Base-by-base conservation (phyloP, 2,797 vertebrate species). In the Limnodromus scolopaceus region DNA sequence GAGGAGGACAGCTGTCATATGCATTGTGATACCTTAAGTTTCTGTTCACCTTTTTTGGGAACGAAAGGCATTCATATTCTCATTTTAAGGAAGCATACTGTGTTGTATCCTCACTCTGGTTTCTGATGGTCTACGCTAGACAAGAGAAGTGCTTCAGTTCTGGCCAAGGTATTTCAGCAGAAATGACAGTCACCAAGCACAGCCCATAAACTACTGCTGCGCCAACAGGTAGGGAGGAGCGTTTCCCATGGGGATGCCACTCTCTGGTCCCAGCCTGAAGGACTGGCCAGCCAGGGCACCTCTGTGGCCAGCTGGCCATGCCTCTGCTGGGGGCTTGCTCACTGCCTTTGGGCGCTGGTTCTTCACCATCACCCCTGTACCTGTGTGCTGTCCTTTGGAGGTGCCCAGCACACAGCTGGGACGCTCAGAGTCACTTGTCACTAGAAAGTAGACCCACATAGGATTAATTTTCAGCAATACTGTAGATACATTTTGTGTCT, bases 321-420 rank as follows among this genome's bases (percentile, higher is more conserved):
- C 8, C 54, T 79, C 68, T 58, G 48, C 64, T 17, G n/a, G n/a
- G 23, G 70, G 14, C 30, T 74, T 3, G 3, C 60, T 87, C 24
- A 3, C 41, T 61, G 60, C 36, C 39, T 79, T 51, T 0, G 1
- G 2, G 28, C 28, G 49, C 61, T 2, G 1, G 48, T 53, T 51
- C 79, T 87, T 79, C 0, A 0, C 45, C 36, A 20, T 25, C 53
- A 15, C 17, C 27, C 39, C 75, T 6, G 7, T 16, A 60, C 28
- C 41, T 27, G 10, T 8, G 15, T 22, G 54, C 43, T 38, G 34
- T 23, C 43, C 34, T 57, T 49, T 32, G 30, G 58, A 28, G 45
- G 18, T 75, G 34, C 34, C 64, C 81, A n/a, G 61, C 48, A 45
- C 51, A 11, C 19, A 25, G 11, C 36, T 72, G 81, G n/a, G 36